Base-by-base conservation (phyloP, 2,888 invertebrate genomes). In the Encarsia formosa region DNA sequence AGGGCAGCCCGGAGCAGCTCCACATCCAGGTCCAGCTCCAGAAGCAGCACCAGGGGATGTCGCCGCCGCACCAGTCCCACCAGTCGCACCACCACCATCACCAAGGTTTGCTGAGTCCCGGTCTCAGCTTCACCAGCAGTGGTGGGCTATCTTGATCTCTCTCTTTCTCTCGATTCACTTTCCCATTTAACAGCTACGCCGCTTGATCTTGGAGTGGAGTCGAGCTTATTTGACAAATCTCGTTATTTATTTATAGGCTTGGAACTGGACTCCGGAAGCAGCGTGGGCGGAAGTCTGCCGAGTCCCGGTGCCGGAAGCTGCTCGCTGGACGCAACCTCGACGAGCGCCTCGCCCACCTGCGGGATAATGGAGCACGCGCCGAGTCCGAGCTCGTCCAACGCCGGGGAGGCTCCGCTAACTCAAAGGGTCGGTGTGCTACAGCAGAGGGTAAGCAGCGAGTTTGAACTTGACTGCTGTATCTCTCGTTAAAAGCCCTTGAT, bases 361-460 rank as follows among this genome's bases (percentile, higher is more conserved):
- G 29, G 8, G 18, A 45, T 74, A n/a, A 72, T 73, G 68, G 73
- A 73, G 23, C 73, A 73, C 49, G 70, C 69, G 6, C 70, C 73
- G 1, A 73, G 74, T 48, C 74, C 73, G 0, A 75, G 79, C 69
- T 78, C 78, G 74, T 84, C 81, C 72, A 77, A 80, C 72, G 77
- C 79, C 70, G 77, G 77, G 71, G 79, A 77, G 65, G 73, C 76
- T 15, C 75, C 77, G 43, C 70, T 77, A 26, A 71, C 76, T 56
- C 79, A 82, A 74, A 81, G 82, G 75, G 81, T 82, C 67, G 79
- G 80, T 75, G 81, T 88, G 77, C 84, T 91, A 74, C 90, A 88
- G 76, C 87, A 87, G 78, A 85, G 89, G 89, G 91, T 91, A 87
- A 89, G 88, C 84, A 81, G 73, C 71, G 65, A 70, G 77, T 77